Base-by-base conservation (phyloP, 2,113 vertebrate genomes). In the Muntiacus muntjak region DNA sequence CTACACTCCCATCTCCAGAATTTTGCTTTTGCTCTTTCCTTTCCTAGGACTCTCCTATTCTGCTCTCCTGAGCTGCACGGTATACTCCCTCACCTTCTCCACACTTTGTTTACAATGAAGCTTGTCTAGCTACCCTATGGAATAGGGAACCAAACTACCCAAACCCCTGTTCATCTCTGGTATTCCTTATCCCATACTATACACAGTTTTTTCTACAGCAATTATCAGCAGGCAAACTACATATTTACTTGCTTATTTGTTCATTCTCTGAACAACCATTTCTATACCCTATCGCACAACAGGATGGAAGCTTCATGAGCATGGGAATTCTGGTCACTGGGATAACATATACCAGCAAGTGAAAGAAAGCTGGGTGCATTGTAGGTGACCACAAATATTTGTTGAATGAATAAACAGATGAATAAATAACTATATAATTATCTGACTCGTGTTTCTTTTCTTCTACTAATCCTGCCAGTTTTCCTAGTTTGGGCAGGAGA, bases 381-480 rank as follows among this genome's bases (percentile, higher is more conserved):
- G 25, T 64, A 74, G 12, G 11, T 94, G 36, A 28, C 67, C 40
- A 58, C 15, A 25, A 81, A 58, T 50, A 88, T 58, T 55, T 64
- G 2, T 74, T 57, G 17, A 81, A 86, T 57, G 55, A 76, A 4
- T 90, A 90, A 87, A 62, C 8, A 60, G 33, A 85, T 88, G 26
- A 87, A 52, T 92, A 83, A 57, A 40, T 83, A 58, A 62, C 17
- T 40, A 64, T 47, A 28, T 60, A 71, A 50, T 50, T 45, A 78
- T 14, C 15, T 64, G n/a, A 54, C 23, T 88, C 23, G 6, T 25
- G 47, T 58, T 81, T 62, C 43, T 81, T 62, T 52, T 40, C 26
- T 55, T 91, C 64, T 85, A 23, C 43, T 96, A 64, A 95, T 45
- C 76, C 28, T 86, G 17, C 28, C 23, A 83, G 2, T 81, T 79